A percentile compares a stretch with the other conserved stretches of the same genome.
phyloP scores from a whole-genome alignment of 2,797 vertebrate genomes.

The Mormyrus hasselquistii region DNA sequence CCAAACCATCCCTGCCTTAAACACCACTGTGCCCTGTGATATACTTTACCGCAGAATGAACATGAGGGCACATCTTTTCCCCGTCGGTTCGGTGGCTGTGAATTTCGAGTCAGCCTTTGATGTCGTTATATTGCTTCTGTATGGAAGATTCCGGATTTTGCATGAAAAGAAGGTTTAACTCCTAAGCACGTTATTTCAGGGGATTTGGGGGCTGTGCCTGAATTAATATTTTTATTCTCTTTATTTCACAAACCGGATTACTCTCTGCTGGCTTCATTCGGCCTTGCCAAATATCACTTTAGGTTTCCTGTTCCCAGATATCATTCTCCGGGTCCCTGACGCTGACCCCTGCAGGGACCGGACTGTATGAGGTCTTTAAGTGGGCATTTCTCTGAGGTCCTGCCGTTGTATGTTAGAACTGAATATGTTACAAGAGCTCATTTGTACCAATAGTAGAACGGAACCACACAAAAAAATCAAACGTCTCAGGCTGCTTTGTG shows the following conservation, averaged over 20 bases:
- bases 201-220: constrained; percentile 56
- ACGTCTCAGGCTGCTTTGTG: not conserved
- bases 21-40: constrained; percentile 47
- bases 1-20: constrained; percentile 19
- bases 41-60: constrained; percentile 58
- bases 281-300: constrained; percentile 58
- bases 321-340: constrained; percentile 39
- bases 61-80: constrained; percentile 60
- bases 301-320: constrained; percentile 49
- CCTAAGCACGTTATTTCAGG: constrained; percentile 73
- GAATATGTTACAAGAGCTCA: not conserved
- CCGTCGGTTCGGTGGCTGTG: constrained; percentile 63
- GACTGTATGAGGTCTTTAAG: constrained; percentile 49
- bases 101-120: constrained; percentile 68
- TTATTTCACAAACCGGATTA: constrained; percentile 67
- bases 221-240: constrained; percentile 70
- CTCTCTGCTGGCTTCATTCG: constrained; percentile 50
- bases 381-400: constrained; percentile 37
- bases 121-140: constrained; percentile 66
- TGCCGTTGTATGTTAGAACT: not conserved
- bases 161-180: constrained; percentile 66
- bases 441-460: not conserved
- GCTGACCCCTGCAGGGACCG: constrained; percentile 36
- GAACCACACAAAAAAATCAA: not conserved
- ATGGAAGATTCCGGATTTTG: constrained; percentile 69